Evolutionary conservation across 2,888 invertebrate species (phyloP), one percentile per base, ranked within the genome.

Genomic region (Melitaea athalia): DNA sequence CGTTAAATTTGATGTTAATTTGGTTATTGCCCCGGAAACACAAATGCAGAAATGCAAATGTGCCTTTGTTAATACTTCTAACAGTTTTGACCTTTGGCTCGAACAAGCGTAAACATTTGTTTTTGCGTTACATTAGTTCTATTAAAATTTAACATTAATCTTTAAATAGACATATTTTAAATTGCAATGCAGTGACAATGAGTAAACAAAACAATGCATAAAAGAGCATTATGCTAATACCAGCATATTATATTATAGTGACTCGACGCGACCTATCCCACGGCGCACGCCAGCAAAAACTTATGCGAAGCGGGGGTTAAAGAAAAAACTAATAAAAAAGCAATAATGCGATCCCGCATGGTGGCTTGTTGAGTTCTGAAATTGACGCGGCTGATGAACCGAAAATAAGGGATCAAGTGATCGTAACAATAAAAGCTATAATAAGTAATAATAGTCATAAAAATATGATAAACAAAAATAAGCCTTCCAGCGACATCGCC

Each of bases 281-380:
- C 91, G 89, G 76, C 75, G 86, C 84, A 80, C 82, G 84, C 82
- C 81, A 83, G 78, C 89, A 86, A 90, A 91, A 92, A 92, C 89
- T 85, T 87, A 82, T 85, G 78, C 81, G 77, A 81, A 84, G 84
- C 86, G 82, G 83, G 88, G 87, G 86, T 85, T 85, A 81, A 79
- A 84, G 85, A 87, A 86, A 89, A 88, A 82, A 84, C 87, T 87
- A 92, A 92, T 92, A 92, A 92, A 92, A 92, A 92, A 92, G 91
- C 90, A 91, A 92, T 92, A 92, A 92, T 84, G 86, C 83, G 83
- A 90, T 91, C 92, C 92, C 92, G 92, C 92, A 92, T 92, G 90
- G 81, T 85, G 83, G 88, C 88, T 91, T 81, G 92, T 91, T 92
- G 86, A 87, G 85, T 80, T 81, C 75, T 78, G 81, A 87, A 88